Base-by-base conservation (phyloP, 2,113 vertebrate genomes). In the Corythoichthys haematopterus region DNA sequence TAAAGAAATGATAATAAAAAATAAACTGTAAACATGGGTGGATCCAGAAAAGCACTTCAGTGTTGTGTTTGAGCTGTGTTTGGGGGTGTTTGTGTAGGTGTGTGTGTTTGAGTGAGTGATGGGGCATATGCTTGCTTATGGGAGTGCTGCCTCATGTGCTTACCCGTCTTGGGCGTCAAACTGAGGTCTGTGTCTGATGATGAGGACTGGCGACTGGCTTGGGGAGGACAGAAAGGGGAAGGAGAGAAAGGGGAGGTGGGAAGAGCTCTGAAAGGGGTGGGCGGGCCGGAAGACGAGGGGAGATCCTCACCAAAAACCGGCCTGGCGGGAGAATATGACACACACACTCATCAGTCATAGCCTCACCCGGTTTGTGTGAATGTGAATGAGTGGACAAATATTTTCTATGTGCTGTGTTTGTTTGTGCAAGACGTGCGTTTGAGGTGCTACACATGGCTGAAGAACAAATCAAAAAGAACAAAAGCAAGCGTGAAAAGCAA, bases 161-260 rank as follows among this genome's bases (percentile, higher is more conserved):
- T 99, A 99, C 97, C 97, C 90, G 94, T 99, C 92, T 98, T 99
- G 91, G 97, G 97, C 91, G 97, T 99, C 94, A 99, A 94, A 97
- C 97, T 99, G 95, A 99, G 95, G 93, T 99, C 97, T 93, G 97
- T 99, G 91, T 99, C 97, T 90, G 97, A 99, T 93, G 97, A 99
- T 88, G 97, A 99, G 92, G 97, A 99, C 93, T 98, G 97, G 90
- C 97, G 97, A 87, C 97, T 99, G 96, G 95, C 95, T 99, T 99
- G 95, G 11, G 94, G 98, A 91, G 97, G 96, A 95, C 95, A 98
- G 94, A 98, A 98, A 62, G 89, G 87, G 94, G 96, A 95, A 92
- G 97, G 97, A 94, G 97, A 98, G 95, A 97, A 99, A 90, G 96
- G 98, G 93, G 96, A 96, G 94, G 95, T 95, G 92, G 96, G 95